These are phyloP conservation scores for Lophotis ruficrista DNA, from an alignment of 2,113 vertebrate species.

Conservation along the genomic window DNA sequence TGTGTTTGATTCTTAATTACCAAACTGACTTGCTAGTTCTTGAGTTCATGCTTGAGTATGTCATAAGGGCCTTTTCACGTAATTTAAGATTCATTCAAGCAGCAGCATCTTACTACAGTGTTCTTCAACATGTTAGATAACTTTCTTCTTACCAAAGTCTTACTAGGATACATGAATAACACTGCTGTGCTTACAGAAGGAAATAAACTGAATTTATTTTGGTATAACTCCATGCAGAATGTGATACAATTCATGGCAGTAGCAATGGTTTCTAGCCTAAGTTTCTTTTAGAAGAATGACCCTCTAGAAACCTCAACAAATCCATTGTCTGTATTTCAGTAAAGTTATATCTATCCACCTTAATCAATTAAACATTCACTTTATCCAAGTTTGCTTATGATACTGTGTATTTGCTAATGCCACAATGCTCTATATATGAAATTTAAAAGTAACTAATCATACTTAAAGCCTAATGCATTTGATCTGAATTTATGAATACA, in stretches of 20 bases:
- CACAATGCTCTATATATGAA: neutral
- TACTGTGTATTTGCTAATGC: neutral
- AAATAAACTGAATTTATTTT: neutral
- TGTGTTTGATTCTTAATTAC: conserved; percentile 46
- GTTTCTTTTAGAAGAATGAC: neutral
- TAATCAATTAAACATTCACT: neutral
- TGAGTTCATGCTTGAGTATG: conserved; percentile 23
- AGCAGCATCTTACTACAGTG: neutral
- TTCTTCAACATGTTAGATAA: neutral
- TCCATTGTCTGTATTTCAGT: neutral
- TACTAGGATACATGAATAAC: neutral
- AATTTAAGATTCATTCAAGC: conserved; percentile 34
- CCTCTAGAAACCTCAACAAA: neutral
- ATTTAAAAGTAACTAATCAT: neutral
- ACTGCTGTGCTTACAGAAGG: neutral
- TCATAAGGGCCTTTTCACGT: conserved; percentile 17
- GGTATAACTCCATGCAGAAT: neutral
- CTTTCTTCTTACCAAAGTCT: neutral
- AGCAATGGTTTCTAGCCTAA: neutral
- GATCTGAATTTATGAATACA: neutral
- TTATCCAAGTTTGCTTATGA: neutral
- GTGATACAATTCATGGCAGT: neutral
- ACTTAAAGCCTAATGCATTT: neutral
- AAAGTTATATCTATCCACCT: neutral
- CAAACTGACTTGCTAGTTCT: conserved; percentile 16